Base-by-base conservation (phyloP, 2,888 invertebrate genomes). In the Campoletis raptor region DNA sequence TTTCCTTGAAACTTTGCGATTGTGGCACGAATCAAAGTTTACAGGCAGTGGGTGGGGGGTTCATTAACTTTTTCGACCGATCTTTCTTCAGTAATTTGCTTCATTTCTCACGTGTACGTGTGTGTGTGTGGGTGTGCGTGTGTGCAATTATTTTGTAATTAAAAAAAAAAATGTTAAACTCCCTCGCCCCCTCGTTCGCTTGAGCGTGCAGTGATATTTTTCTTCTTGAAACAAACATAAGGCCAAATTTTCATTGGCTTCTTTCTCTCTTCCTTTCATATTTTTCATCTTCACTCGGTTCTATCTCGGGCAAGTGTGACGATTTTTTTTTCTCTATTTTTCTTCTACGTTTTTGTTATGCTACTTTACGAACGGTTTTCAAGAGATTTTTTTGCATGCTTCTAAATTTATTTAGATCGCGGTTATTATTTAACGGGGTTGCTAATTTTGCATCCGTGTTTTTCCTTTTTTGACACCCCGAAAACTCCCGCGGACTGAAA, bases 321-420 rank as follows among this genome's bases (percentile, higher is more conserved):
- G 12, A 37, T 70, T 15, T 30, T 52, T 42, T 24, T 21, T 21
- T 52, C 18, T 79, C 30, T 70, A 12, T 57, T 10, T 57, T 21
- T 48, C 21, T 48, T 40, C 18, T 21, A 9, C 15, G 0, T 42
- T 70, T 52, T 70, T 54, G 24, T 69, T 69, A 10, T 61, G 45
- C 70, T 61, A 57, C 36, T 69, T 40, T 37, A 52, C 48, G 42
- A 61, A 66, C 61, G 77, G 83, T 78, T 52, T 69, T 81, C 52
- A 67, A 81, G 67, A 69, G 61, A 78, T 83, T 84, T 61, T 61
- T 64, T 83, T 86, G 86, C 86, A 86, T 81, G 86, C 48, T 30
- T 66, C 69, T 74, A 4, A 45, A 66, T 67, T 72, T 64, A 81
- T 70, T 83, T 54, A 52, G 83, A 77, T 78, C 81, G 73, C 81